A percentile compares a stretch with the other conserved stretches of the same genome.
These are phyloP conservation scores for Drosophila athabasca DNA, from an alignment of 1,140 invertebrate genomes.

Conservation along the genomic window DNA sequence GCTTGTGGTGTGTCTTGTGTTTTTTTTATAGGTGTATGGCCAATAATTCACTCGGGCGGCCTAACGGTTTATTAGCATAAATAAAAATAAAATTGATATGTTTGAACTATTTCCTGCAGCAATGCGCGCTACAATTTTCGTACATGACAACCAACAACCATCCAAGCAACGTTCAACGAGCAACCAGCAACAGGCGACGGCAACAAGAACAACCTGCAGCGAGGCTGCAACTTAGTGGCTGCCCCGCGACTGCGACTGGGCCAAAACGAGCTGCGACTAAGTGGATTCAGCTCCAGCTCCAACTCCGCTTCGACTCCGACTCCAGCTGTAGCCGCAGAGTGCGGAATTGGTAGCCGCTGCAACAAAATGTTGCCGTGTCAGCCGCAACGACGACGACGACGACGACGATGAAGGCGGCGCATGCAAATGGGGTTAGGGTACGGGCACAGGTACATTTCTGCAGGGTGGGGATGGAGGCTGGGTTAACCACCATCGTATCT, in stretches of 20 bases:
- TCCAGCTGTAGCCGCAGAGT: slow-evolving; percentile 41
- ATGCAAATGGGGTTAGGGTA: slow-evolving; percentile 76
- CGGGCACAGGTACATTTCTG: slow-evolving; percentile 12
- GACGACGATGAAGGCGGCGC: slow-evolving; percentile 46
- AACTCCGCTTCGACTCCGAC: slow-evolving; percentile 1
- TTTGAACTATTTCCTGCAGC: slow-evolving; percentile 82
- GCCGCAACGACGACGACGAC: slow-evolving; percentile 9
- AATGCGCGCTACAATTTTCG: slow-evolving; percentile 81
- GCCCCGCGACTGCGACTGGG: slow-evolving; percentile 52
- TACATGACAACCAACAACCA: slow-evolving; percentile 79
- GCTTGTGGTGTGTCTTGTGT: slow-evolving; percentile 12
- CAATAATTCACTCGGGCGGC: slow-evolving; percentile 75
- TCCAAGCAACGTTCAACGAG: slow-evolving; percentile 18
- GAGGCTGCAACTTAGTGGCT: slow-evolving; percentile 22
- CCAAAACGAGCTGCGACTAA: slow-evolving; percentile 60
- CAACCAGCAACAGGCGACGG: slow-evolving; percentile 31
- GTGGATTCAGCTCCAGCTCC: slow-evolving; percentile 41
- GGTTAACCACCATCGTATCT: slow-evolving; percentile 61
- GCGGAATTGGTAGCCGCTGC: slow-evolving; percentile 75
- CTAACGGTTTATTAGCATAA: slow-evolving; percentile 81
- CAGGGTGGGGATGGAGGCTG: slow-evolving; percentile 10
- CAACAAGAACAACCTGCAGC: slow-evolving; percentile 80
- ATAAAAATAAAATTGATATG: slow-evolving; percentile 83
- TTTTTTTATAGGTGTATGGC: slow-evolving; percentile 52
- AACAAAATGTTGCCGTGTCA: slow-evolving; percentile 81